phyloP scores from a whole-genome alignment of 92 coral and sea anemone genomes.

The Actinernus sp. region DNA sequence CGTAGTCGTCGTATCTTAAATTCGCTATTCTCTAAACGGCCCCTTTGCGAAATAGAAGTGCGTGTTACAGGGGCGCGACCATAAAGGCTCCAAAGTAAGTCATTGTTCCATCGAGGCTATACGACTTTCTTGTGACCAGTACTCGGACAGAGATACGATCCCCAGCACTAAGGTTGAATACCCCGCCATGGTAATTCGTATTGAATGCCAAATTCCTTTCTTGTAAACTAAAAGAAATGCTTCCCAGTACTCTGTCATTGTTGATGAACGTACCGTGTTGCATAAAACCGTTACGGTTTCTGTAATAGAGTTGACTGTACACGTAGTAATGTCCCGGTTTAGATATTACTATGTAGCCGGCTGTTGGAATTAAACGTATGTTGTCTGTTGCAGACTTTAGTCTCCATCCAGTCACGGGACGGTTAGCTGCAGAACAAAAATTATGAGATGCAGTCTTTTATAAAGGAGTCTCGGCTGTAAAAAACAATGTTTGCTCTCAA shows the following conservation, averaged over 20 bases:
- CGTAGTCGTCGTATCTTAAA: too few relatives aligned
- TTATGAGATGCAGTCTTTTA: too few relatives aligned
- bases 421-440: constrained; percentile 14
- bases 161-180: constrained; percentile 58
- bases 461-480: too few relatives aligned
- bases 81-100: constrained; percentile 84
- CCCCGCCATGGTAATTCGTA: constrained; percentile 88
- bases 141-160: constrained; percentile 63
- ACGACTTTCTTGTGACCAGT: constrained; percentile 1
- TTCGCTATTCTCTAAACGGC: too few relatives aligned
- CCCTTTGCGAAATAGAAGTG: too few relatives aligned
- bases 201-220: constrained; percentile 9
- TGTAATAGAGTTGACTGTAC: constrained; percentile 85
- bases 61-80: constrained; percentile 13
- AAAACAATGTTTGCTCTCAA: too few relatives aligned
- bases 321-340: constrained; percentile 80
- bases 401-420: constrained; percentile 26
- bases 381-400: constrained; percentile 26
- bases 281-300: constrained; percentile 7
- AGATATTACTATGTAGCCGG: constrained; percentile 53
- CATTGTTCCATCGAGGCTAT: constrained; percentile 6
- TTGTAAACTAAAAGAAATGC: constrained; percentile 19
- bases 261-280: constrained; percentile 72
- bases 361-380: constrained; percentile 2
- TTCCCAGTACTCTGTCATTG: constrained; percentile 28